Evolutionary conservation across 2,888 invertebrate genomes (phyloP).

Genomic region (Ichneumon xanthorius): DNA sequence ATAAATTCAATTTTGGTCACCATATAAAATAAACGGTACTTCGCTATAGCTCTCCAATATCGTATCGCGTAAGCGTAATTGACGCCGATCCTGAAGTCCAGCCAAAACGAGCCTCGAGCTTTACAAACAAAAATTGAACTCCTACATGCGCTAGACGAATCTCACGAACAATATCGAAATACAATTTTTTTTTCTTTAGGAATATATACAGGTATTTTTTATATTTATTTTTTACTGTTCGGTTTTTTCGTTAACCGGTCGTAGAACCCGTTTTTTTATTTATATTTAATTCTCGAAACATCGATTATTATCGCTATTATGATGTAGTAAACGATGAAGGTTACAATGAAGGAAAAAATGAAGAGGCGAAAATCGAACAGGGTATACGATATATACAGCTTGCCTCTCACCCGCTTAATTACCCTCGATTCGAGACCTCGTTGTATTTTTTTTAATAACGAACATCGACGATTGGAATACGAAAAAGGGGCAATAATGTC

Average conservation of each 20-base stretch:
- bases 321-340: neutral
- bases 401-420: neutral
- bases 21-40: neutral
- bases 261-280: constrained; percentile 1
- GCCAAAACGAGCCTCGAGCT: neutral
- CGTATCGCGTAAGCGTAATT: neutral
- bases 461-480: neutral
- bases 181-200: constrained; percentile 11
- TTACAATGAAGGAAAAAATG: neutral
- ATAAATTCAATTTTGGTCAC: neutral
- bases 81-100: neutral
- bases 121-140: neutral
- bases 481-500: neutral
- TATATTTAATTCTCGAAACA: constrained; percentile 1
- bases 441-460: neutral
- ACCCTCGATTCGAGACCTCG: neutral
- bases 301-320: neutral
- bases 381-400: constrained; percentile 39
- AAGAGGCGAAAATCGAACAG: neutral
- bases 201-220: neutral
- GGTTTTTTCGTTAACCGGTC: neutral
- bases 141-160: neutral
- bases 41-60: neutral
- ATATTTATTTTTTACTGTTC: constrained; percentile 2
- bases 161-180: constrained; percentile 17